Percentiles rank a stretch among this genome's conserved stretches.
These are phyloP conservation scores for Periparus ater DNA, from an alignment of 2,797 vertebrate genomes.

Conservation along the genomic window DNA sequence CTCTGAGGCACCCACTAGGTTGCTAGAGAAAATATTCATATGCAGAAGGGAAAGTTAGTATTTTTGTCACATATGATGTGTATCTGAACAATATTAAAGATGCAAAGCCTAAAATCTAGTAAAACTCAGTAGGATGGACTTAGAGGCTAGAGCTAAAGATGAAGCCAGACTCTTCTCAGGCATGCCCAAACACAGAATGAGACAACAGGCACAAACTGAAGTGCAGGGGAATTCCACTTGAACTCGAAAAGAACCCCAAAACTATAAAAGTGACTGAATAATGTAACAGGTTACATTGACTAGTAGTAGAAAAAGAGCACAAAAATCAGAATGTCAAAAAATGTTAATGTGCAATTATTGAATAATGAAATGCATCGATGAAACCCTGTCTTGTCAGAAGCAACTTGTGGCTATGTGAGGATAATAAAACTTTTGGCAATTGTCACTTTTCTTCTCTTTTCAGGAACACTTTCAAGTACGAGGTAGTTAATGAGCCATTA, in stretches of 20 bases:
- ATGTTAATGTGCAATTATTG: not conserved
- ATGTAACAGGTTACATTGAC: not conserved
- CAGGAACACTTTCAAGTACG: not conserved
- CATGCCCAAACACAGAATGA: not conserved
- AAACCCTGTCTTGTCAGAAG: not conserved
- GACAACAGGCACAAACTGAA: not conserved
- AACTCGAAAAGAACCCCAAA: not conserved
- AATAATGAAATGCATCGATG: not conserved
- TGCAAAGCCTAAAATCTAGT: not conserved
- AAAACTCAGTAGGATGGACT: not conserved
- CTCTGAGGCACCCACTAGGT: not conserved
- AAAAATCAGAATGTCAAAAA: not conserved
- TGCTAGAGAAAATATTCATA: not conserved
- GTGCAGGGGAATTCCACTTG: not conserved
- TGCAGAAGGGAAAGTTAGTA: not conserved
- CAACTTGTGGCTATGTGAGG: not conserved
- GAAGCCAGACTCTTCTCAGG: not conserved
- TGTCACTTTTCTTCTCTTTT: not conserved
- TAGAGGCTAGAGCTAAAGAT: not conserved
- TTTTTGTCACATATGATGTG: not conserved
- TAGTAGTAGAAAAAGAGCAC: not conserved
- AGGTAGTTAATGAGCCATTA: not conserved
- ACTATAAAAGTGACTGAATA: not conserved
- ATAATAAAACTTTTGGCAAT: not conserved
- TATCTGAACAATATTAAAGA: not conserved